Evolutionary conservation across 1,140 invertebrate species (phyloP), one percentile per base, ranked within the genome.

Genomic region (Eriosoma lanigerum): DNA sequence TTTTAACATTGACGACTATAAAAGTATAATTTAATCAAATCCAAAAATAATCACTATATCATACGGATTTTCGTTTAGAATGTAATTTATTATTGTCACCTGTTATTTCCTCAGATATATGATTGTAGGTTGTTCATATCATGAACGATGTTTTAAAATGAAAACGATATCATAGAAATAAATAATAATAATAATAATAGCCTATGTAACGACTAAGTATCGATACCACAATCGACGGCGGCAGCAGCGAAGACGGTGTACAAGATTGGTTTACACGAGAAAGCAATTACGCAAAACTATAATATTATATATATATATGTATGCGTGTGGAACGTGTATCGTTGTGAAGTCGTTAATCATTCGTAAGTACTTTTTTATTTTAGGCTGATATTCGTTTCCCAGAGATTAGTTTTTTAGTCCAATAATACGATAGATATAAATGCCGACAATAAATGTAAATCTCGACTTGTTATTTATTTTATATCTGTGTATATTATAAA

Each of bases 181-280:
- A 52, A 72, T 52, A 72, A 72, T 72, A 50, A 72, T 52, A n/a
- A n/a, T n/a, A n/a, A n/a, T n/a, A n/a, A 38, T 38, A n/a, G 24
- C 24, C 24, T 29, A 72, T 17, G 44, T 24, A 68, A 48, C 21
- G 21, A 26, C 44, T 17, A 15, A 48, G 46, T 68, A 68, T 68
- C 64, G 64, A 50, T 29, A 3, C 17, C 15, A 8, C 32, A 46
- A 50, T n/a, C 17, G 24, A 15, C 60, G 46, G 21, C 46, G 44
- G 46, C 24, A 21, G 1, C 21, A 44, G 46, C 44, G 46, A 70
- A 24, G 68, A 72, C 68, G 46, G 50, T 70, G 68, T 60, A 78
- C 75, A 46, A 56, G 56, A 78, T 78, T 44, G 54, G 75, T 58
- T 78, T 78, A 78, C 75, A 78, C 21, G 75, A 78, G 60, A 78